Percentiles rank a stretch among this genome's conserved stretches.
These are phyloP conservation scores for Catharus bicknelli DNA, from an alignment of 2,113 vertebrate species.

Conservation along the genomic window DNA sequence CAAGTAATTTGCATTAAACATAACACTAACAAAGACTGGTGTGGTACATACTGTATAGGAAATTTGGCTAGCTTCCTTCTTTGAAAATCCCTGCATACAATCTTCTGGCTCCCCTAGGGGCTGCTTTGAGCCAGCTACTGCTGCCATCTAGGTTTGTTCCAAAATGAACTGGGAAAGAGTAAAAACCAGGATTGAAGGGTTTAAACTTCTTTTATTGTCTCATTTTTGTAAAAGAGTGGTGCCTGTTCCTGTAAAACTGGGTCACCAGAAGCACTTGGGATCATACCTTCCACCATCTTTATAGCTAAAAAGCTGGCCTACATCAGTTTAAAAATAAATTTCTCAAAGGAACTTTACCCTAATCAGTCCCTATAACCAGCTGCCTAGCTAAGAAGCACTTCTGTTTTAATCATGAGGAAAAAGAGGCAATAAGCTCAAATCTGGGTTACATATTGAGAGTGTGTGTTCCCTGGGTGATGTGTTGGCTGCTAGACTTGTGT, in stretches of 20 bases:
- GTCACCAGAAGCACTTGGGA: constrained; percentile 31
- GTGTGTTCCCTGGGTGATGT: neutral
- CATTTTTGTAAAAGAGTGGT: neutral
- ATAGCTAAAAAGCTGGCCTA: constrained; percentile 13
- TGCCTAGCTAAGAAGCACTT: constrained; percentile 6
- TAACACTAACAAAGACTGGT: neutral
- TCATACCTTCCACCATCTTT: constrained; percentile 26
- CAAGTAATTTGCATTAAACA: neutral
- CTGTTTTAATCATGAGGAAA: neutral
- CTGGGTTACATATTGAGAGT: neutral
- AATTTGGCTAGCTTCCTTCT: neutral
- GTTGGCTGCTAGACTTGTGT: neutral
- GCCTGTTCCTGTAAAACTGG: neutral
- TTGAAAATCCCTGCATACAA: neutral
- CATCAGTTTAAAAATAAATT: constrained; percentile 37
- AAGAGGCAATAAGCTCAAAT: neutral
- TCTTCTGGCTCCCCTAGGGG: constrained; percentile 55
- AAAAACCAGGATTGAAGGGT: neutral
- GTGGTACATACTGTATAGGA: neutral
- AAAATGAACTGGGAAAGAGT: neutral
- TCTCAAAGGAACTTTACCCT: constrained; percentile 9
- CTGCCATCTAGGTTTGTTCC: neutral
- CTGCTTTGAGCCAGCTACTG: neutral
- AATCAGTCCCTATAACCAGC: neutral
- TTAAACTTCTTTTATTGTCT: neutral